A percentile compares a stretch with the other conserved stretches of the same genome.
phyloP scores from a whole-genome alignment of 1,140 invertebrate genomes.

The Penaeus chinensis region DNA sequence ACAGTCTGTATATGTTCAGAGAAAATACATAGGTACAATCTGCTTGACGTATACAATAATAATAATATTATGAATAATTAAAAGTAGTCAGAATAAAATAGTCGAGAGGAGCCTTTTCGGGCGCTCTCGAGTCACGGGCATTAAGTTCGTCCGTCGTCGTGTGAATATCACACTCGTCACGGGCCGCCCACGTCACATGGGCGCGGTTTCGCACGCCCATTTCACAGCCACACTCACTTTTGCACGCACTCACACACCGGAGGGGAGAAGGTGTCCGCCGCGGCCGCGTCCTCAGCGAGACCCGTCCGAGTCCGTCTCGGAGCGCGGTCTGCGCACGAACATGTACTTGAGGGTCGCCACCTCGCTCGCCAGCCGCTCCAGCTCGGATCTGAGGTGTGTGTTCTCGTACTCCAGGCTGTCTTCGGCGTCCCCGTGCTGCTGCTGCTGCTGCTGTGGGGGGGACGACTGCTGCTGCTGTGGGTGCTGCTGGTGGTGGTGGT shows the following conservation, averaged over 20 bases:
- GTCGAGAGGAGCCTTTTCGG: too few species aligned
- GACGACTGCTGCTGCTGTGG: conserved; percentile 73
- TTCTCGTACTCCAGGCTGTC: conserved; percentile 58
- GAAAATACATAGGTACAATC: conserved; percentile 51
- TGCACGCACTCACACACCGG: conserved; percentile 33
- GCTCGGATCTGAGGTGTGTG: conserved; percentile 79
- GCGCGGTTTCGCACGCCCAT: conserved; percentile 29
- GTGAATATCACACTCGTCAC: conserved; percentile 46
- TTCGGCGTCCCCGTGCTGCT: conserved; percentile 43
- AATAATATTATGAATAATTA: conserved; percentile 50
- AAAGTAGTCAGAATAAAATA: conserved; percentile 36
- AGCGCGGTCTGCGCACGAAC: conserved; percentile 65
- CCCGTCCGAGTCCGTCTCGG: conserved; percentile 44
- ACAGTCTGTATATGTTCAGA: conserved; percentile 47
- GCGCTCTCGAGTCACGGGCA: not conserved
- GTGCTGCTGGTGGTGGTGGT: conserved; percentile 65
- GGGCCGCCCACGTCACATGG: conserved; percentile 9
- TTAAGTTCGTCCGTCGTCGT: conserved; percentile 6
- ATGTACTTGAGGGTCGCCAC: conserved; percentile 86
- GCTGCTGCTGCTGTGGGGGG: conserved; percentile 44
- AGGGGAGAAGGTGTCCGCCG: not conserved
- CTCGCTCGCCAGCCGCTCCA: conserved; percentile 89
- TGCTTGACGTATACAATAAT: conserved; percentile 53
- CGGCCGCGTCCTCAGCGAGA: conserved; percentile 27
- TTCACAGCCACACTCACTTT: conserved; percentile 51